phyloP scores from a whole-genome alignment of 37 sponge, comb jelly and placozoan species.

The Geodia barretti region DNA sequence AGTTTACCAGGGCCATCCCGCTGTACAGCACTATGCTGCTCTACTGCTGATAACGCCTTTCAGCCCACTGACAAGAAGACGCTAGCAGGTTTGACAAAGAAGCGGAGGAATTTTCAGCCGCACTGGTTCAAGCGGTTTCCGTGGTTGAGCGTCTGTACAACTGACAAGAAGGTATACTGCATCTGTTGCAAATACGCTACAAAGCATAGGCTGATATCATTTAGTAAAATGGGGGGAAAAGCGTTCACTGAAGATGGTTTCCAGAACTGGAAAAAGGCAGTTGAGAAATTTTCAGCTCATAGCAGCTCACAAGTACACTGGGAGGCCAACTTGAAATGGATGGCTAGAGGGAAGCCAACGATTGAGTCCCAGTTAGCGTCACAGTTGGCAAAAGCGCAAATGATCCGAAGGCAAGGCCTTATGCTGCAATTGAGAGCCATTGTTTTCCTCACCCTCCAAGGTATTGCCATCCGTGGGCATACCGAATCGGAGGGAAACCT shows the following conservation, averaged over 20 bases:
- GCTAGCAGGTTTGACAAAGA: neutral
- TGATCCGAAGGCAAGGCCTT: constrained; percentile 45
- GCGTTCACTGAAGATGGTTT: constrained; percentile 55
- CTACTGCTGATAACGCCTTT: constrained; percentile 17
- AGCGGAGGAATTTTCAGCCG: constrained; percentile 35
- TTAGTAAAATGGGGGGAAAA: constrained; percentile 51
- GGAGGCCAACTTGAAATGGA: constrained; percentile 58
- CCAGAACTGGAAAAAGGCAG: constrained; percentile 38
- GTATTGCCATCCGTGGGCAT: constrained; percentile 58
- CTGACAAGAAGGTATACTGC: constrained; percentile 48
- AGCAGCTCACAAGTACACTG: constrained; percentile 38
- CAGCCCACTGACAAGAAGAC: constrained; percentile 46
- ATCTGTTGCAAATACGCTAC: constrained; percentile 44
- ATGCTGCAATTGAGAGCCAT: constrained; percentile 46
- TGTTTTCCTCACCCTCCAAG: constrained; percentile 50
- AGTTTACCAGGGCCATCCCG: no score
- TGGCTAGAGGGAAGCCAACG: constrained; percentile 13
- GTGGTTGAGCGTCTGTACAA: constrained; percentile 44
- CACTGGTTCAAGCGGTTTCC: constrained; percentile 39
- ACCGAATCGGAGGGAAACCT: constrained; percentile 56
- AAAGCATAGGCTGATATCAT: constrained; percentile 40
- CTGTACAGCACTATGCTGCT: constrained; percentile 41
- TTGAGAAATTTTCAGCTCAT: constrained; percentile 48
- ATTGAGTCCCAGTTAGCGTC: constrained; percentile 23
- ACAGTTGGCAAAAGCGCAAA: constrained; percentile 36